phyloP scores from a whole-genome alignment of 1,140 invertebrate species.

The Meloidogyne floridensis region DNA sequence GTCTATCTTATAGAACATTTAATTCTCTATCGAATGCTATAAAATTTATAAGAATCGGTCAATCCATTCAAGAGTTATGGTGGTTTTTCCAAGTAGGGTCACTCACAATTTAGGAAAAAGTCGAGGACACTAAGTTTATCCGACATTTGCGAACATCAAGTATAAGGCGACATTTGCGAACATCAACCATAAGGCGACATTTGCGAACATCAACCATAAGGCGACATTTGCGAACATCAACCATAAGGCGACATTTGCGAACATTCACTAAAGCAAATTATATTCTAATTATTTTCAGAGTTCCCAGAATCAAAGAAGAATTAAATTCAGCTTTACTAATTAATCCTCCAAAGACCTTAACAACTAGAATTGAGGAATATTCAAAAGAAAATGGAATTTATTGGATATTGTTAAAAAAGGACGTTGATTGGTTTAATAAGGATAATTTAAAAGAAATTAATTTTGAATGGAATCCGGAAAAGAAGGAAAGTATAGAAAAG shows the following conservation, averaged over 20 bases:
- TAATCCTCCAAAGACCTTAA: background rate
- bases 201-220: too few relatives aligned
- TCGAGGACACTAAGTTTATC: too few relatives aligned
- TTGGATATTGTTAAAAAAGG: conserved; percentile 20
- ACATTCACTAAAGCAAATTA: background rate
- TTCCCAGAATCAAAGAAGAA: conserved; percentile 3
- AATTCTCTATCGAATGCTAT: background rate
- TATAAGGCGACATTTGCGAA: too few relatives aligned
- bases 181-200: too few relatives aligned
- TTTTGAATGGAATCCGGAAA: conserved; percentile 7
- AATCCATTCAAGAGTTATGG: background rate
- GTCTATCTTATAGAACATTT: too few relatives aligned
- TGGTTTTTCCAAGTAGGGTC: background rate
- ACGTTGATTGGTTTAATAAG: background rate
- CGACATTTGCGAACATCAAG: too few relatives aligned
- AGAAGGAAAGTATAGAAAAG: conserved; percentile 1
- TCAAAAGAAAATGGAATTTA: background rate
- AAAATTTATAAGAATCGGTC: background rate
- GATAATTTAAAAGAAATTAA: conserved; percentile 14
- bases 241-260: too few relatives aligned
- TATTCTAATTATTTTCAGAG: background rate
- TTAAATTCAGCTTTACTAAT: background rate
- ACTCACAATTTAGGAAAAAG: background rate
- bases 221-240: too few relatives aligned
- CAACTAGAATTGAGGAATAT: background rate